Evolutionary conservation across 1,140 invertebrate species (phyloP).

Genomic region (Lordiphosa clarofinis): DNA sequence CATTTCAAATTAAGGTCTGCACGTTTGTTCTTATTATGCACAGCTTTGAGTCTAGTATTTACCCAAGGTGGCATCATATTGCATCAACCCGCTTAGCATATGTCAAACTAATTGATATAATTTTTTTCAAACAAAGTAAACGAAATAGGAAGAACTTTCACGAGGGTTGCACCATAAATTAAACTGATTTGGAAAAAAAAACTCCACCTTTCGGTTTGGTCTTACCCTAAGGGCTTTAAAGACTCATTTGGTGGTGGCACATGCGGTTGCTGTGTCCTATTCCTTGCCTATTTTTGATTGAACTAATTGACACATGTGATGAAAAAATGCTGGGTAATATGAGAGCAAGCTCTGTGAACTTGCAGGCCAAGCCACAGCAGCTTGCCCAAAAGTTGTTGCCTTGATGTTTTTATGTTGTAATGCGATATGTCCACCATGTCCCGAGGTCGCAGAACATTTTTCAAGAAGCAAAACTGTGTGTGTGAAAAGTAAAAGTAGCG

Average conservation of each 20-base stretch:
- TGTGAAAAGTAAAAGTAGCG: constrained; percentile 67
- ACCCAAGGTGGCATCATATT: constrained; percentile 16
- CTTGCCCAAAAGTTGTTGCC: constrained; percentile 6
- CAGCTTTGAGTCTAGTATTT: too few relatives aligned
- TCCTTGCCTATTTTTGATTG: constrained; percentile 40
- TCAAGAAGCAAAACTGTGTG: constrained; percentile 46
- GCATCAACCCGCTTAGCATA: not conserved
- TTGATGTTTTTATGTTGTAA: constrained; percentile 35
- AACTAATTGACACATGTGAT: constrained; percentile 72
- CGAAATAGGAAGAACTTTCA: not conserved
- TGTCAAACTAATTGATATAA: constrained; percentile 40
- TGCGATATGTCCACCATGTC: constrained; percentile 72
- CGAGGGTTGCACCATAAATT: constrained; percentile 14
- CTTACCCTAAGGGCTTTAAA: constrained; percentile 7
- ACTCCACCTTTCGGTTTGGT: constrained; percentile 24
- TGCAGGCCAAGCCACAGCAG: not conserved
- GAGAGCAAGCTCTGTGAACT: constrained; percentile 23
- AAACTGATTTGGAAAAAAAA: constrained; percentile 25
- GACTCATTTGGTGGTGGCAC: constrained; percentile 16
- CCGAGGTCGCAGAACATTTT: constrained; percentile 49
- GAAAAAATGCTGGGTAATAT: constrained; percentile 34
- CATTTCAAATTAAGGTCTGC: too few relatives aligned
- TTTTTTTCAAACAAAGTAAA: constrained; percentile 13
- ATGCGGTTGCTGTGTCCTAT: constrained; percentile 49
- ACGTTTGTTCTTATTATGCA: too few relatives aligned